Base-by-base conservation (phyloP, 2,113 vertebrate genomes). In the Dryoscopus gambensis region DNA sequence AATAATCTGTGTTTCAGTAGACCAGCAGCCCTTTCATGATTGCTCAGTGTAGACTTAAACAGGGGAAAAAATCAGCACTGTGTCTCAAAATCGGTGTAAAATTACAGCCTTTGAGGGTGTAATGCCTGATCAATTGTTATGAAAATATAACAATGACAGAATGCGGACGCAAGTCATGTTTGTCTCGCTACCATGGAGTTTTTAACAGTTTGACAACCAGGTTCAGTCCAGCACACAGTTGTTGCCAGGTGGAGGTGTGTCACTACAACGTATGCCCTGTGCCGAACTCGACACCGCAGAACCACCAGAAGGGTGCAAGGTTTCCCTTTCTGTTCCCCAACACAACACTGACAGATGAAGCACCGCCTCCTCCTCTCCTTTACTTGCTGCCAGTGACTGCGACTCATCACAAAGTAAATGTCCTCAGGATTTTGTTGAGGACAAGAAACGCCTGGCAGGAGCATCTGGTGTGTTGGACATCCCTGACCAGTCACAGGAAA, bases 241-340 rank as follows among this genome's bases (percentile, higher is more conserved):
- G 17, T 9, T 53, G 28, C 3, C 22, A 14, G 15, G 15, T 13
- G 33, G 31, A 65, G 31, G 62, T 16, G 10, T 3, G 3, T 44
- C 25, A 60, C 18, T 11, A 15, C n/a, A 19, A 13, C 4, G 27
- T 15, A 3, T 3, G 28, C 4, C 2, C 30, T 7, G 2, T 0
- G 3, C 33, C 49, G 31, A 73, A 21, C 47, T 39, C 2, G 1
- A 39, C 23, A 19, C 0, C 33, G 40, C 67, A 75, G 6, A 4
- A 27, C 10, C 11, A 16, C 33, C n/a, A 56, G 14, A 27, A 23
- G 23, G 10, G 10, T 24, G 22, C 28, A 33, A 60, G 28, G 15
- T 22, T 55, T n/a, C 52, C 28, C 35, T 15, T 37, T 57, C 47
- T 40, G 15, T 9, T 40, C 15, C 27, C 21, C 64, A 50, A 22